phyloP scores from a whole-genome alignment of 2,113 vertebrate species.

The Psammodynastes pulverulentus region DNA sequence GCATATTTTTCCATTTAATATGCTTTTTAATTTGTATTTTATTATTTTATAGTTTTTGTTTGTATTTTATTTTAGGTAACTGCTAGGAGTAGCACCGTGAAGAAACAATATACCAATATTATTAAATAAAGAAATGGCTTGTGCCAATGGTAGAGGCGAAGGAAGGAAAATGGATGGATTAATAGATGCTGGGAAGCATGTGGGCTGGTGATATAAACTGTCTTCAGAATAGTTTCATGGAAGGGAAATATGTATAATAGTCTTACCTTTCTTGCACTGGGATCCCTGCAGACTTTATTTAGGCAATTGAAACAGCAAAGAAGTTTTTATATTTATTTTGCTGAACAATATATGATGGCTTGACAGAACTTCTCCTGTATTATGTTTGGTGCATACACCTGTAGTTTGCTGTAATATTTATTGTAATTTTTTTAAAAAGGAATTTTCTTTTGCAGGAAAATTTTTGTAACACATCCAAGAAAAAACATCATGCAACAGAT shows the following conservation, averaged over 20 bases:
- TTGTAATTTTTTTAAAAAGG: background rate
- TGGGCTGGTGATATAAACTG: background rate
- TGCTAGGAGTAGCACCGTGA: background rate
- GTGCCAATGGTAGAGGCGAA: background rate
- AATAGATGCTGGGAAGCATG: background rate
- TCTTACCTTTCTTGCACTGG: background rate
- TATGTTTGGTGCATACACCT: background rate
- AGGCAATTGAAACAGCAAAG: background rate
- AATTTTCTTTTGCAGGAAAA: constrained; percentile 45
- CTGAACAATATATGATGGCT: background rate
- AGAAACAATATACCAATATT: background rate
- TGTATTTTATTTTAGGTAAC: background rate
- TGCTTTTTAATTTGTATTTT: background rate
- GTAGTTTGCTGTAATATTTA: background rate
- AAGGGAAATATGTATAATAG: background rate
- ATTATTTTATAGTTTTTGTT: background rate
- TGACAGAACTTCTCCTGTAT: background rate
- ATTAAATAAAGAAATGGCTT: background rate
- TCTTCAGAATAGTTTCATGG: background rate
- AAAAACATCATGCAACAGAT: constrained; percentile 44
- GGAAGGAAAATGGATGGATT: background rate
- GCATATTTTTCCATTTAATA: background rate
- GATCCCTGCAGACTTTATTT: background rate
- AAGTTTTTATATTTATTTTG: background rate
- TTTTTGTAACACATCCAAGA: constrained; percentile 67